A percentile compares a stretch with the other conserved stretches of the same genome.
Evolutionary conservation across 2,113 vertebrate genomes (phyloP).

Genomic region (Callipepla californica): DNA sequence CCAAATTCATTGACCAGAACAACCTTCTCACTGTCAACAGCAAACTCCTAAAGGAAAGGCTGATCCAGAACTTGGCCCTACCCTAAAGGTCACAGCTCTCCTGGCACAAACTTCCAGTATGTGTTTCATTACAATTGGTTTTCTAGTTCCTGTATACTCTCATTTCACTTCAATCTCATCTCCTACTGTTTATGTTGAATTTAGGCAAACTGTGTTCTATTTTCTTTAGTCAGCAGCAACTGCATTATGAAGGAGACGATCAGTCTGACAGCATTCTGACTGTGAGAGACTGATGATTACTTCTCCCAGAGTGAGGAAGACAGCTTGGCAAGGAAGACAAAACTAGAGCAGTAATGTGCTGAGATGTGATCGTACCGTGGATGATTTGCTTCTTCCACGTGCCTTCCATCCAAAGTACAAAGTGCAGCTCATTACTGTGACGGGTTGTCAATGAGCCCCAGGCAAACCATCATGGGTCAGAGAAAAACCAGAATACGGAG

Average conservation of each 20-base stretch:
- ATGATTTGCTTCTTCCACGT: not conserved
- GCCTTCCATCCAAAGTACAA: not conserved
- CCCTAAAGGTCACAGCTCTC: not conserved
- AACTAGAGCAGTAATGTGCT: not conserved
- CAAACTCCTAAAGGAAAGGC: not conserved
- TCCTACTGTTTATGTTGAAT: not conserved
- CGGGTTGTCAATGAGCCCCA: not conserved
- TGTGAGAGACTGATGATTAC: not conserved
- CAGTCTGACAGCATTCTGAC: constrained; percentile 23
- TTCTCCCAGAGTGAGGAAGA: not conserved
- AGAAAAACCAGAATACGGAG: not conserved
- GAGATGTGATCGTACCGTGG: not conserved
- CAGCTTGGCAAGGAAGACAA: not conserved
- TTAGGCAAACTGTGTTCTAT: not conserved
- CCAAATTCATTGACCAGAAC: not conserved
- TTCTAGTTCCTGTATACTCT: not conserved
- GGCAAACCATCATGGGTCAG: not conserved
- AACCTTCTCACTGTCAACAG: not conserved
- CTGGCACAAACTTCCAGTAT: not conserved
- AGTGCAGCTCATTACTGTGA: not conserved
- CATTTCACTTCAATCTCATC: not conserved
- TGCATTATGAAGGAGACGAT: not conserved
- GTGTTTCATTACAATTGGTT: not conserved
- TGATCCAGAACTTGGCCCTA: not conserved
- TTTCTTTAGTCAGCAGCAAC: constrained; percentile 28